phyloP scores from a whole-genome alignment of 2,113 vertebrate species.

The Nesoenas mayeri region DNA sequence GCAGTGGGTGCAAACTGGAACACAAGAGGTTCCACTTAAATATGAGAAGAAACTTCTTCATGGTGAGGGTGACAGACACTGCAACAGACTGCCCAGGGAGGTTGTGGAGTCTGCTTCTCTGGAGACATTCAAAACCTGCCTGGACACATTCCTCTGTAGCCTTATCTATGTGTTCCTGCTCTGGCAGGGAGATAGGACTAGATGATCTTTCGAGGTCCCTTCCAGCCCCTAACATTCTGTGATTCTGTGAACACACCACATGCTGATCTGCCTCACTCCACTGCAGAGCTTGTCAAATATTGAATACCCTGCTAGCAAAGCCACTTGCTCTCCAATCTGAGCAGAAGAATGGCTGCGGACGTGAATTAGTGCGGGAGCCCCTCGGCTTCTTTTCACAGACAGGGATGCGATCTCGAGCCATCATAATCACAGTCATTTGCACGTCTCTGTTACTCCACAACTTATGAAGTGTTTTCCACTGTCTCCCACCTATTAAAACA shows the following conservation, averaged over 20 bases:
- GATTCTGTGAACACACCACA: background rate
- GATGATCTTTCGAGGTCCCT: no score
- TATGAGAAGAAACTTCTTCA: no score
- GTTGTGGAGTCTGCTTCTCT: no score
- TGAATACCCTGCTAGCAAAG: background rate
- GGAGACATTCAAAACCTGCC: no score
- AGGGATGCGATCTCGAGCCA: rapidly evolving
- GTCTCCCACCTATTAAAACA: background rate
- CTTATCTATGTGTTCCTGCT: no score
- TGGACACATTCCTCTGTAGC: no score
- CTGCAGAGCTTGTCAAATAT: background rate
- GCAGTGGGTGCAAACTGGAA: no score
- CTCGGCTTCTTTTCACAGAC: background rate
- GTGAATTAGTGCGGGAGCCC: background rate
- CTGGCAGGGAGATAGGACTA: no score
- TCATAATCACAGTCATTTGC: background rate
- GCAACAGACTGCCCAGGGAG: no score
- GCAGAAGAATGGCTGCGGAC: background rate
- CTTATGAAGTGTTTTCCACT: background rate
- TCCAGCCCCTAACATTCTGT: no score
- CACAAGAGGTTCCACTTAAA: no score
- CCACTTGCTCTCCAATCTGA: background rate
- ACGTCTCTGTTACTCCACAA: background rate
- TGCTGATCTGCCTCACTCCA: background rate
- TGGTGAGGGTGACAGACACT: no score